phyloP scores from a whole-genome alignment of 2,113 vertebrate genomes.

The Malurus cyaneus region DNA sequence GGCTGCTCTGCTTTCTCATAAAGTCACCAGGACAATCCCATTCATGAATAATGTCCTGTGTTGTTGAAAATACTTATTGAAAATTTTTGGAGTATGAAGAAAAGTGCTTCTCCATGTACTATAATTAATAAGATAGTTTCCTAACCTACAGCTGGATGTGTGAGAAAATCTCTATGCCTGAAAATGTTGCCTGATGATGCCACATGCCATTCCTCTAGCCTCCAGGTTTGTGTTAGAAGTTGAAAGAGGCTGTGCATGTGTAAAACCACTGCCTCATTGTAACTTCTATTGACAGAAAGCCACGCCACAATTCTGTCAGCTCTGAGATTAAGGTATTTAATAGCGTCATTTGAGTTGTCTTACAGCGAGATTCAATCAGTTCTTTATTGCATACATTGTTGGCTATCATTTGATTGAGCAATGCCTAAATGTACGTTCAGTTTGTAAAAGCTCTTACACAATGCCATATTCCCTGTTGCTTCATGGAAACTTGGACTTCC shows the following conservation, averaged over 20 bases:
- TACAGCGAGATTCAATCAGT: conserved; percentile 51
- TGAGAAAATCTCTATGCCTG: conserved; percentile 53
- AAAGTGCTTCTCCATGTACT: background rate
- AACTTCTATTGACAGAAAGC: background rate
- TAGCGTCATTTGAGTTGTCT: conserved; percentile 55
- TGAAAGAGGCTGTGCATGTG: background rate
- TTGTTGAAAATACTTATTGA: background rate
- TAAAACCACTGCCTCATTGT: conserved; percentile 6
- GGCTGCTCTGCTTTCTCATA: background rate
- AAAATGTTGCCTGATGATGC: conserved; percentile 17
- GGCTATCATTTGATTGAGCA: conserved; percentile 50
- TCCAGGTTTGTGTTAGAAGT: conserved; percentile 34
- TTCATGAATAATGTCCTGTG: background rate
- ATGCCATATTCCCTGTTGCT: conserved; percentile 33
- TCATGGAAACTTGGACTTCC: conserved; percentile 53
- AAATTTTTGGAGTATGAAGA: background rate
- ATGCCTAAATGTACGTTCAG: background rate
- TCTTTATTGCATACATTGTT: conserved; percentile 34
- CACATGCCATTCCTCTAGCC: conserved; percentile 3
- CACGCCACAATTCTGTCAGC: conserved; percentile 59
- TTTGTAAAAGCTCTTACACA: conserved; percentile 55
- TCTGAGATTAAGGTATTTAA: conserved; percentile 46
- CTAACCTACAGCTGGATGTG: background rate
- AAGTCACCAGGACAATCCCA: background rate
- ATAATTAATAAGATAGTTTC: conserved; percentile 21